Evolutionary conservation across 2,888 invertebrate genomes (phyloP).

Genomic region (Trilocha varians): DNA sequence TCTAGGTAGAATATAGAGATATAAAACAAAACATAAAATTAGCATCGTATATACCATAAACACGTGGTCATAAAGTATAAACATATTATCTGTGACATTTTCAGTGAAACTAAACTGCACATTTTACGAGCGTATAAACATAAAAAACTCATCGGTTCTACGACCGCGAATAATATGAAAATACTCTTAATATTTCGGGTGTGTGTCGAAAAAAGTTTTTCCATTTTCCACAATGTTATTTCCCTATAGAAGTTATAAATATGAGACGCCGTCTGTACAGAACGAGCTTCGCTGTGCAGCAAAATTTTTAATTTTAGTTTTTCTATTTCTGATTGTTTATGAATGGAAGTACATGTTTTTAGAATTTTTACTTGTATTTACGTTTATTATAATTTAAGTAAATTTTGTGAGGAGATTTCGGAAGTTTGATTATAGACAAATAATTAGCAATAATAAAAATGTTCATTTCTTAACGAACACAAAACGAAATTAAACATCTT

Average conservation of each 20-base stretch:
- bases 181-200: slow-evolving; percentile 51
- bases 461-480: no score
- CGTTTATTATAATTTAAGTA: no score
- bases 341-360: no score
- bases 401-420: no score
- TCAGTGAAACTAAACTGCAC: slow-evolving; percentile 51
- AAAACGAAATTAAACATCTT: no score
- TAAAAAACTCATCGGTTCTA: slow-evolving; percentile 63
- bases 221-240: slow-evolving; percentile 64
- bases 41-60: neutral
- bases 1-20: no score
- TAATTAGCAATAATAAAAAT: no score
- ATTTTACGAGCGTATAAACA: slow-evolving; percentile 65
- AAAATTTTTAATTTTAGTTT: neutral
- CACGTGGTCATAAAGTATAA: slow-evolving; percentile 39
- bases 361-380: no score
- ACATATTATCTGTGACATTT: slow-evolving; percentile 45
- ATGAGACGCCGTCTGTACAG: slow-evolving; percentile 32
- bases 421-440: no score
- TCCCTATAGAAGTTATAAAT: slow-evolving; percentile 72
- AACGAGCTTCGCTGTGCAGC: slow-evolving; percentile 4
- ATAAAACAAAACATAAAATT: no score
- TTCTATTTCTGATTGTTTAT: neutral
- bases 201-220: slow-evolving; percentile 65
- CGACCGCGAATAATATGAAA: slow-evolving; percentile 59